These are phyloP conservation scores for Oedothorax gibbosus DNA, from an alignment of 1,140 invertebrate species.

Conservation along the genomic window DNA sequence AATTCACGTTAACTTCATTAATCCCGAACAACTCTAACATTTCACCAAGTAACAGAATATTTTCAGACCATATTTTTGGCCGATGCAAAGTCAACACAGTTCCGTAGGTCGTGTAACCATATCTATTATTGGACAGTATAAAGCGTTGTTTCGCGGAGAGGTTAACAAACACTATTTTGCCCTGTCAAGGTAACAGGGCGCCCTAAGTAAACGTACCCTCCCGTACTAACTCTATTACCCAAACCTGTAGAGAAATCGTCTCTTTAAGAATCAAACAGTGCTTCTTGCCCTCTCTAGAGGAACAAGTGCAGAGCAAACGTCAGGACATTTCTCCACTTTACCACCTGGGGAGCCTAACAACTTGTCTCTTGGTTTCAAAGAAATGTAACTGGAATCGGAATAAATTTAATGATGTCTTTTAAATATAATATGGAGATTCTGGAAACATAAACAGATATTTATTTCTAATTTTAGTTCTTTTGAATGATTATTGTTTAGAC, in stretches of 20 bases:
- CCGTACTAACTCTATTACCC: conserved; percentile 32
- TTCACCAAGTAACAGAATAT: too few relatives aligned
- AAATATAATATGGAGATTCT: too few relatives aligned
- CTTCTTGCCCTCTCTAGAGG: conserved; percentile 42
- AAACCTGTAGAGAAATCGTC: conserved; percentile 31
- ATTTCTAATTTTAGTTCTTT: too few relatives aligned
- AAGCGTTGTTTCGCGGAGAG: conserved; percentile 22
- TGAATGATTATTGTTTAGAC: too few relatives aligned
- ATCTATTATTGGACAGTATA: neutral
- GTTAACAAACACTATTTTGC: conserved; percentile 21
- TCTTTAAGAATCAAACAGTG: conserved; percentile 38
- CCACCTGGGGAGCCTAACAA: conserved; percentile 55
- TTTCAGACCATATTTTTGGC: neutral
- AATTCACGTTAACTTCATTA: too few relatives aligned
- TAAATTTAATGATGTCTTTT: too few relatives aligned
- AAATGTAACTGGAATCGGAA: too few relatives aligned
- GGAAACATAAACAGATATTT: too few relatives aligned
- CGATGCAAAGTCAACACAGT: neutral
- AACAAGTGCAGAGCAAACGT: conserved; percentile 55
- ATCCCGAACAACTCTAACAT: too few relatives aligned
- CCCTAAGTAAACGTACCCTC: conserved; percentile 49
- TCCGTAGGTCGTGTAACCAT: conserved; percentile 12
- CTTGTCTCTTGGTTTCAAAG: neutral
- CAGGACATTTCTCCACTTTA: conserved; percentile 43
- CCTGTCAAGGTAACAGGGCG: conserved; percentile 10